Percentiles rank a stretch among this genome's conserved stretches.
These are phyloP conservation scores for Ypsolopha sequella DNA, from an alignment of 2,888 invertebrate genomes.

Conservation along the genomic window DNA sequence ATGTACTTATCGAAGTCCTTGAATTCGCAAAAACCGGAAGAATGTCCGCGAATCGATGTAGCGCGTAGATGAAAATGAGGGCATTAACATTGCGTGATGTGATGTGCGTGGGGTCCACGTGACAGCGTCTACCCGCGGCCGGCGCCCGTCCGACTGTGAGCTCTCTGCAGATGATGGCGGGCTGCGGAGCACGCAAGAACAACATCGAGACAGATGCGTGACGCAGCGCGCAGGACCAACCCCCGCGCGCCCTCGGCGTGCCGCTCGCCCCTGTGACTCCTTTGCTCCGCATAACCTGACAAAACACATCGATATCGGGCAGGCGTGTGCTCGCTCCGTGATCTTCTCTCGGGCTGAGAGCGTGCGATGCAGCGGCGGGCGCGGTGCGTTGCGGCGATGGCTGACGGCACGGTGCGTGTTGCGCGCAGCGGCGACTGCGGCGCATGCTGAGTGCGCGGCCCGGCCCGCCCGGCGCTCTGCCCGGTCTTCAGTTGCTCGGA, in stretches of 20 bases:
- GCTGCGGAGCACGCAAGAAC: slow-evolving; percentile 49
- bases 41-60: slow-evolving; percentile 2
- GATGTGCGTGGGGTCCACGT: neutral
- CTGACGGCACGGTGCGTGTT: slow-evolving; percentile 16
- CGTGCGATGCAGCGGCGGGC: neutral
- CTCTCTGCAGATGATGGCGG: slow-evolving; percentile 41
- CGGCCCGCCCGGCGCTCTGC: slow-evolving; percentile 38
- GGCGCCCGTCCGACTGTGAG: too few relatives aligned
- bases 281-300: slow-evolving; percentile 22
- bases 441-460: slow-evolving; percentile 34
- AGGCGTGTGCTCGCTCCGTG: slow-evolving; percentile 2
- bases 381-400: slow-evolving; percentile 7
- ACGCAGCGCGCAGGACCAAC: slow-evolving; percentile 65
- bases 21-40: neutral
- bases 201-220: slow-evolving; percentile 62
- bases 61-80: slow-evolving; percentile 9
- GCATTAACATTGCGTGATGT: slow-evolving; percentile 5
- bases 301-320: slow-evolving; percentile 58
- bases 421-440: slow-evolving; percentile 34
- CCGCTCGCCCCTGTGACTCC: slow-evolving; percentile 19
- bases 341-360: neutral
- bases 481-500: slow-evolving; percentile 56
- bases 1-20: neutral
- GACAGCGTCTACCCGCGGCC: slow-evolving; percentile 18
- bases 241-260: slow-evolving; percentile 30